Evolutionary conservation across 2,797 vertebrate species (phyloP).

Genomic region (Amblyopsis hoosieri): DNA sequence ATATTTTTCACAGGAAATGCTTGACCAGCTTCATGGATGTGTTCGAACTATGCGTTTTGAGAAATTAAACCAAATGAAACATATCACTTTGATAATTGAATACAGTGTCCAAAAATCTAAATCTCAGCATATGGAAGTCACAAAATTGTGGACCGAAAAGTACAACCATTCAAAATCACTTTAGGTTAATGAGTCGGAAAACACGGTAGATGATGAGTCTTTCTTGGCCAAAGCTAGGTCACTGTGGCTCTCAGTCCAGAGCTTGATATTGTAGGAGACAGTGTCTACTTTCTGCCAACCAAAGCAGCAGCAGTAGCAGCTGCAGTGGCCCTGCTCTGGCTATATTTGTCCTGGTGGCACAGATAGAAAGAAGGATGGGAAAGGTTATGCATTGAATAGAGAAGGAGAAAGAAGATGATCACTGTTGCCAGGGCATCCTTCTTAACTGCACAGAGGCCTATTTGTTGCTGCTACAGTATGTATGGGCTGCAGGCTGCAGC

Average conservation of each 20-base stretch:
- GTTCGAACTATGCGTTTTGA: too few relatives aligned
- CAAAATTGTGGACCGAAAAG: too few relatives aligned
- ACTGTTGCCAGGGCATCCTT: conserved; percentile 57
- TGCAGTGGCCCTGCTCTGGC: conserved; percentile 41
- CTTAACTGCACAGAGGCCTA: conserved; percentile 54
- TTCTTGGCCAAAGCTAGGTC: conserved; percentile 6
- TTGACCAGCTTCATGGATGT: too few relatives aligned
- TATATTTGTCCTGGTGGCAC: conserved; percentile 69
- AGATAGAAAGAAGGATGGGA: conserved; percentile 54
- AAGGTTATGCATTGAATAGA: conserved; percentile 60
- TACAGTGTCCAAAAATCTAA: too few relatives aligned
- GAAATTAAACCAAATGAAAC: too few relatives aligned
- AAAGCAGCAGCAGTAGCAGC: conserved; percentile 36
- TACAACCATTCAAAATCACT: not conserved
- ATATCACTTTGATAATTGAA: too few relatives aligned
- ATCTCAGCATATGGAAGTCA: too few relatives aligned
- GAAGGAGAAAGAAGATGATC: conserved; percentile 63
- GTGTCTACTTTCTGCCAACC: conserved; percentile 24
- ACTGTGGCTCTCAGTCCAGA: conserved; percentile 16
- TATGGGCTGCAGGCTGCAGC: conserved; percentile 30
- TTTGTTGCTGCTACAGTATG: conserved; percentile 22
- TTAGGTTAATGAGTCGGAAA: not conserved
- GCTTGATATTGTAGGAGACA: conserved; percentile 25
- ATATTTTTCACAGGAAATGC: too few relatives aligned
- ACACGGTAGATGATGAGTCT: not conserved